Percentiles rank a stretch among this genome's conserved stretches.
Conservation (phyloP, 2,113 vertebrate species). For the Stegostoma tigrinum region DNA sequence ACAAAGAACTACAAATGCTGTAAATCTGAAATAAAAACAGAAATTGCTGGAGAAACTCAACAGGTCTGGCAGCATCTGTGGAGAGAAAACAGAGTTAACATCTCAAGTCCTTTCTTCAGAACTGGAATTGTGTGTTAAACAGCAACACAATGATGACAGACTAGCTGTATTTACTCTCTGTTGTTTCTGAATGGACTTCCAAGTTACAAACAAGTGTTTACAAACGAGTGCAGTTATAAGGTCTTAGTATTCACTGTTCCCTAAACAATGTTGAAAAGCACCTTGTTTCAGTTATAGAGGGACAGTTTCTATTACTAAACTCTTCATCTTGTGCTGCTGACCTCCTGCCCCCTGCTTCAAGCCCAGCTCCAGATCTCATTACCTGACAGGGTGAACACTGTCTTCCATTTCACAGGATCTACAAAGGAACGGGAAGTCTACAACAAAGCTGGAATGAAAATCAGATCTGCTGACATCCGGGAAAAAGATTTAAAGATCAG, state of each 20-base stretch:
- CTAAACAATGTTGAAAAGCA: background rate
- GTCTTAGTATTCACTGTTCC: background rate
- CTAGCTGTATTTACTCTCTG: background rate
- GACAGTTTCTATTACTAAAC: background rate
- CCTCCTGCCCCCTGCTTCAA: no score
- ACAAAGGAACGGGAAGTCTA: constrained; percentile 57
- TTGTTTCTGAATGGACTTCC: background rate
- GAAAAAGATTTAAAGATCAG: constrained; percentile 49
- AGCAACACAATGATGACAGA: background rate
- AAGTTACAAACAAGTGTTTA: background rate
- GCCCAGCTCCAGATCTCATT: background rate
- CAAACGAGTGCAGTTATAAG: background rate
- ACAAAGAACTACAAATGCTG: no score
- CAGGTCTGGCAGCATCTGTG: no score
- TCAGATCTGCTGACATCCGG: constrained; percentile 32
- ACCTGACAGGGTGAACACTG: background rate
- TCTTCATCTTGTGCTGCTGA: background rate
- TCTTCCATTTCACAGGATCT: constrained; percentile 52
- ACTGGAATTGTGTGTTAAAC: background rate
- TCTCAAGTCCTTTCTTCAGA: no score
- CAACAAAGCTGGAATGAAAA: constrained; percentile 50
- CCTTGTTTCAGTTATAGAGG: background rate
- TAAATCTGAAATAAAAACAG: no score
- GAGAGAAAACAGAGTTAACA: no score
- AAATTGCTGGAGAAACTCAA: no score